phyloP scores from a whole-genome alignment of 1,140 invertebrate species.

The Callitettix versicolor region DNA sequence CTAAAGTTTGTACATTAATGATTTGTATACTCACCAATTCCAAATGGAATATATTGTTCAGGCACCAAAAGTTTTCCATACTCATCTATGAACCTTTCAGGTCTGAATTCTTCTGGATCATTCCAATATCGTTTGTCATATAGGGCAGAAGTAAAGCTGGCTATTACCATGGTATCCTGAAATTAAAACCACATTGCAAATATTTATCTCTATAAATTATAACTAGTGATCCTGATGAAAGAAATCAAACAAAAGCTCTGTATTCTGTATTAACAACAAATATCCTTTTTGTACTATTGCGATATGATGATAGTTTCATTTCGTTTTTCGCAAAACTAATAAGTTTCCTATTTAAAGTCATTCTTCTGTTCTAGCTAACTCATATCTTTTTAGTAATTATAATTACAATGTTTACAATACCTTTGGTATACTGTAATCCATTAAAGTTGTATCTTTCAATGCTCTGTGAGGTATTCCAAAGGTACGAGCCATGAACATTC shows the following conservation, averaged over 20 bases:
- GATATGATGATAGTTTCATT: too few species aligned
- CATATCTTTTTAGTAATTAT: too few species aligned
- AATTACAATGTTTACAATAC: too few species aligned
- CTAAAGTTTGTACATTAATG: constrained; percentile 10
- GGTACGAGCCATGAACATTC: constrained; percentile 67
- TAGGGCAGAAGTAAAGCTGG: constrained; percentile 66
- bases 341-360: too few species aligned
- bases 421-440: constrained; percentile 65
- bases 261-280: too few species aligned
- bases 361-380: too few species aligned
- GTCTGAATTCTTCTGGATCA: constrained; percentile 61
- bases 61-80: constrained; percentile 48
- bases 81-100: constrained; percentile 64
- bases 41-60: constrained; percentile 63
- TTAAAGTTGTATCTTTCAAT: constrained; percentile 52
- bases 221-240: too few species aligned
- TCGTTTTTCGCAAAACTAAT: too few species aligned
- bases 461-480: constrained; percentile 70
- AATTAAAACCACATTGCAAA: too few species aligned
- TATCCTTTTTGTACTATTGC: too few species aligned
- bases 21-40: constrained; percentile 18
- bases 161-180: constrained; percentile 70
- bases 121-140: constrained; percentile 57
- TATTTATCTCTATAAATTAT: too few species aligned
- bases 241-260: too few species aligned